Percentiles rank a stretch among this genome's conserved stretches.
Conservation (phyloP, 2,113 vertebrate genomes). For the Cyprinodon tularosa region DNA sequence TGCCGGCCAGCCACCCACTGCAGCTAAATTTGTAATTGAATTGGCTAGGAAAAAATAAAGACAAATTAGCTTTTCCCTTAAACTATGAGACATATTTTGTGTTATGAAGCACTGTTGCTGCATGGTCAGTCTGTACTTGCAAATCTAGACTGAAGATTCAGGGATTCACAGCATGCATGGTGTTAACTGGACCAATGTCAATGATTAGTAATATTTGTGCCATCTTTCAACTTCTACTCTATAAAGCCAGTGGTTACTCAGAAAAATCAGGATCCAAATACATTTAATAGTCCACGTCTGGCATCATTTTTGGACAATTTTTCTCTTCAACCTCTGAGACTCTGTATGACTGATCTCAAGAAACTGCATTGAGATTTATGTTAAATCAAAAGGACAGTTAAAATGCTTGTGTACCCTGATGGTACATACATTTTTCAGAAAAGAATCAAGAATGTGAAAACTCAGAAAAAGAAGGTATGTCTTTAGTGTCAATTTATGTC, state of each 20-base stretch:
- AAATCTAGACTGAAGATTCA: slow-evolving; percentile 51
- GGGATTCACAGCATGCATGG: slow-evolving; percentile 46
- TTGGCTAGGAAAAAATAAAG: slow-evolving; percentile 25
- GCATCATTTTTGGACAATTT: slow-evolving; percentile 20
- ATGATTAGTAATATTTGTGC: not conserved
- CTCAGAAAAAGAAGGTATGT: not conserved
- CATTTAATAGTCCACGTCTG: not conserved
- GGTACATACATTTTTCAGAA: slow-evolving; percentile 1
- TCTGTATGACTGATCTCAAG: slow-evolving; percentile 9
- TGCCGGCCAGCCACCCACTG: slow-evolving; percentile 63
- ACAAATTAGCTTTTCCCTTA: slow-evolving; percentile 12
- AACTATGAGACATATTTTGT: slow-evolving; percentile 50
- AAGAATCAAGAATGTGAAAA: slow-evolving; percentile 12
- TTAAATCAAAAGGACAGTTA: slow-evolving; percentile 2
- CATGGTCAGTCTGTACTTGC: slow-evolving; percentile 18
- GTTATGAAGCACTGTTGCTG: slow-evolving; percentile 15
- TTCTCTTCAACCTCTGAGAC: slow-evolving; percentile 4
- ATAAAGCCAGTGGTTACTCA: slow-evolving; percentile 38
- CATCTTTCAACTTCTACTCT: slow-evolving; percentile 36
- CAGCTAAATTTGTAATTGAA: slow-evolving; percentile 48
- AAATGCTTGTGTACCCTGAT: not conserved
- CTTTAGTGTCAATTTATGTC: not conserved
- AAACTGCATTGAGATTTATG: not conserved
- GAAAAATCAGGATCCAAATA: slow-evolving; percentile 21
- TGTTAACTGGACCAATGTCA: slow-evolving; percentile 36